Base-by-base conservation (phyloP, 2,888 invertebrate species). In the Catocala fraxini region DNA sequence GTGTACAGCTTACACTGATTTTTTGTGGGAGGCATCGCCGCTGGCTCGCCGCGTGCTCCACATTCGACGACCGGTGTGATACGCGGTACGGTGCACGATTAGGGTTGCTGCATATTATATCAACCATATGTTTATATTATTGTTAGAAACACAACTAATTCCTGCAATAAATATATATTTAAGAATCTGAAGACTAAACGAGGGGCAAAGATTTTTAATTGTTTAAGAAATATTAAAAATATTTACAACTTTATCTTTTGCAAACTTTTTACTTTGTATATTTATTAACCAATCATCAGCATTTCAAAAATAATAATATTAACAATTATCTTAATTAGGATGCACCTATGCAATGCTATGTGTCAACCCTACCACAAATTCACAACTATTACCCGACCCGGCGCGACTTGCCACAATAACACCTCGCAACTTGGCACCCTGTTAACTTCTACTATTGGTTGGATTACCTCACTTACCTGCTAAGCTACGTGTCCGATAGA, bases 1-100 rank as follows among this genome's bases (percentile, higher is more conserved):
- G 86, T 87, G 89, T 90, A 79, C 87, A 92, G 89, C 91, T 92
- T 92, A 93, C 91, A 94, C 93, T 94, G 93, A 93, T 93, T 94
- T 93, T 93, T 93, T 91, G 92, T 89, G 70, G 90, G 84, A 93
- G 93, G 92, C 93, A 93, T 93, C 90, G 91, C 87, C 84, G 88
- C 85, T 84, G 72, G 79, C 77, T 72, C 78, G 82, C 83, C 81
- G 87, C 86, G 79, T 93, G 93, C 93, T 93, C 93, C 84, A 94
- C 91, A 93, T 93, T 92, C 89, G 89, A 84, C 87, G 90, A 91
- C 92, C 92, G 90, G 93, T 92, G 92, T 88, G 87, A 87, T 87
- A 89, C 89, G 84, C 86, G 82, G 82, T 82, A 84, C 83, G 73
- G 80, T 79, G 84, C 79, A 75, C 79, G 73, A 80, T 78, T 85